A percentile compares a stretch with the other conserved stretches of the same genome.
phyloP scores from a whole-genome alignment of 2,113 vertebrate genomes.

The Arenaria interpres region DNA sequence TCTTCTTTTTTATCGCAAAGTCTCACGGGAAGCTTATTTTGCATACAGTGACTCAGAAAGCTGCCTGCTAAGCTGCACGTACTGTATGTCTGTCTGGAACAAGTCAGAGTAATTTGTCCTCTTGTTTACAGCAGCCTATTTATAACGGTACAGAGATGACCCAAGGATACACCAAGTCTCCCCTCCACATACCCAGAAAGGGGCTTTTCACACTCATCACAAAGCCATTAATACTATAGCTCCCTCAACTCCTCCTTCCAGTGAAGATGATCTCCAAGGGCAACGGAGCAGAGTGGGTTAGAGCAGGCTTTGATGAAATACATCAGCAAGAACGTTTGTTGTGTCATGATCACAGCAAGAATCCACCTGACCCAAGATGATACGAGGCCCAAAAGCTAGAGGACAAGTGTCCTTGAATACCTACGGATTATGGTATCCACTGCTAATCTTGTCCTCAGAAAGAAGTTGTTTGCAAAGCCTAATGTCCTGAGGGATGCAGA shows the following conservation, averaged over 20 bases:
- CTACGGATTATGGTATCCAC: not conserved
- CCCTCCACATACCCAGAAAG: conserved; percentile 22
- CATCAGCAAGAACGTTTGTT: not conserved
- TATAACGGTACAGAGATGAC: conserved; percentile 40
- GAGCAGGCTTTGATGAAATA: conserved; percentile 1
- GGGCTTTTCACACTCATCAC: conserved; percentile 28
- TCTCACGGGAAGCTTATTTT: conserved; percentile 64
- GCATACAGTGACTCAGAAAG: conserved; percentile 70
- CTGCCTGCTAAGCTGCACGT: conserved; percentile 71
- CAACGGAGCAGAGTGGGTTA: not conserved
- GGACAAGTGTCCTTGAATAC: not conserved
- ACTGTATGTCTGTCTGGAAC: conserved; percentile 65
- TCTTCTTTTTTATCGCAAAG: conserved; percentile 47
- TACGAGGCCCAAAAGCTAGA: not conserved
- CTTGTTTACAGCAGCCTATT: conserved; percentile 69
- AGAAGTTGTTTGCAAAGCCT: not conserved
- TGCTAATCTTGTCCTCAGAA: not conserved
- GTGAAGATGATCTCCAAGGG: not conserved
- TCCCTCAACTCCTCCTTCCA: not conserved
- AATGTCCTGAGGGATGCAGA: not conserved
- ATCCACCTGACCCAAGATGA: not conserved
- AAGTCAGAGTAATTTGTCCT: conserved; percentile 64
- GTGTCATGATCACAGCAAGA: not conserved
- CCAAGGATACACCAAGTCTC: not conserved
- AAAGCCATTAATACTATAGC: not conserved